Base-by-base conservation (phyloP, 2,797 vertebrate genomes). In the Anableps anableps region DNA sequence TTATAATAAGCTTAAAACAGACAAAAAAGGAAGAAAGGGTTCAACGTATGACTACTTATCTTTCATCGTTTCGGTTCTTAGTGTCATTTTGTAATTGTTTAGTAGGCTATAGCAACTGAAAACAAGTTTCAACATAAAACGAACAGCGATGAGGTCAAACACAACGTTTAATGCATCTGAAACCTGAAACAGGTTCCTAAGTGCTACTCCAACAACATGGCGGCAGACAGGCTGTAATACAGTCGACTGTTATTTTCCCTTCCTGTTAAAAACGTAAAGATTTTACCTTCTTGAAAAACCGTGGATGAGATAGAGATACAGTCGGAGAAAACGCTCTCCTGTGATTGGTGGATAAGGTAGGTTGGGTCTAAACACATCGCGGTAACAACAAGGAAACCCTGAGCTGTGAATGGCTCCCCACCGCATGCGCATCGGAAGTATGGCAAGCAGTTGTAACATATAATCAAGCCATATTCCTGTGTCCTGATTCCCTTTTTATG, bases 331-430 rank as follows among this genome's bases (percentile, higher is more conserved):
- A 43, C 38, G 38, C 38, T 43, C 38, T 70, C 21, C 38, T 70
- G 66, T 70, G 66, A 70, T 70, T 70, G 66, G 66, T 70, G 66
- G 66, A 70, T 26, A 70, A 26, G 66, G 66, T 70, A 70, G 66
- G 66, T 70, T 70, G 66, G 66, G 66, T 70, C 38, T 14, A 4
- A 43, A 4, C 23, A 7, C 38, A 16, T n/a, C 11, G 19, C 13
- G 4, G n/a, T 17, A 38, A 26, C 34, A 68, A 5, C 36, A 68
- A 68, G 6, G 36, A 41, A 26, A 41, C 64, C 9, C 21, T 21
- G 31, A 31, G 62, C 34, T 26, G 23, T 43, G 66, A 70, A 26
- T 43, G 66, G 66, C 66, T 70, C 66, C 66, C 38, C 23, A 26
- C 16, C 38, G 11, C 41, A 3, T 38, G 17, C 66, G 43, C 11